Evolutionary conservation across 2,888 invertebrate genomes (phyloP), one percentile per base, ranked within the genome.

Genomic region (Philhelius pedissequus): DNA sequence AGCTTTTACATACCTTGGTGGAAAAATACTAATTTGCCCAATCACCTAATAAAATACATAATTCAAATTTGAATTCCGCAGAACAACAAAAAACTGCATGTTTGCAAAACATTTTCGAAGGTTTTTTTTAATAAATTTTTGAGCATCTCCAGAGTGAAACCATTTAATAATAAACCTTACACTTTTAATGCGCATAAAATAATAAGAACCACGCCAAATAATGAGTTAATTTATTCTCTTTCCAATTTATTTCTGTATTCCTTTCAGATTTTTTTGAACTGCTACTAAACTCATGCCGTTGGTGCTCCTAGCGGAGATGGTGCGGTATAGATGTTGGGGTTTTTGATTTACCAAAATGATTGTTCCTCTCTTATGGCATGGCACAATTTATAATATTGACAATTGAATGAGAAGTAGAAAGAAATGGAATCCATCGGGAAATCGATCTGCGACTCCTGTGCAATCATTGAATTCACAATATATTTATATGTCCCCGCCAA

Each of bases 381-480:
- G 68, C 48, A 77, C 71, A 70, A 83, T 74, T 78, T 74, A 83
- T 83, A 64, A 35, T 64, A 73, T 81, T 70, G 83, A 78, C 78
- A 83, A 78, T n/a, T 64, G 74, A 69, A 58, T 38, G 54, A 30
- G 64, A 60, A 30, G 25, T 18, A 13, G 5, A 15, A 54, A 8
- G 25, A 52, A 60, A 71, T 58, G 30, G 56, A 64, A 48, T 80
- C 79, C 79, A 73, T 48, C 40, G 84, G 84, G 84, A 84, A 84
- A 80, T 84, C 84, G 84, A 84, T 84, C 84, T 76, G 52, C 71
- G 66, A 84, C 75, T 75, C 75, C 76, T 71, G 83, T 75, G 66
- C 74, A 84, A 80, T 84, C 84, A 84, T 84, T 84, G 80, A 84
- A 76, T 84, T 79, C 75, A 76, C 66, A 74, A 64, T 69, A 69